Evolutionary conservation across 2,113 vertebrate genomes (phyloP).

Genomic region (Halichoeres trimaculatus): DNA sequence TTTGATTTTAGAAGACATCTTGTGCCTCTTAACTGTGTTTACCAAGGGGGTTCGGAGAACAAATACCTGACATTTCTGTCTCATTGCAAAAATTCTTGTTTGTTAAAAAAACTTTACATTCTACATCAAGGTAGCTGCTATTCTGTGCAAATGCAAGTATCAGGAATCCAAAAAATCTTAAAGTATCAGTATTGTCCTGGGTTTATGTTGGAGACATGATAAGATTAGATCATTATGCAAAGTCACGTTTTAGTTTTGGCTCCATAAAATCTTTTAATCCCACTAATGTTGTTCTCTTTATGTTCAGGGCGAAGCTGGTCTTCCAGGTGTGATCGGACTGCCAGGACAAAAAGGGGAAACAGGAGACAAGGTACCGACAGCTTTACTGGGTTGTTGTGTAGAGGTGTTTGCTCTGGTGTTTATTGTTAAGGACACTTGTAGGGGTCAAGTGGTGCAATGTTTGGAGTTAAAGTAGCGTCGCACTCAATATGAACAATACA

Average conservation of each 20-base stretch:
- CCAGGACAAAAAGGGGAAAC: conserved; percentile 86
- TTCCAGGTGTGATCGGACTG: conserved; percentile 82
- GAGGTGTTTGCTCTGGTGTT: not conserved
- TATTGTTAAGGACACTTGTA: not conserved
- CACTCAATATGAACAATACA: not conserved
- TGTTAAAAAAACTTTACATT: too few species aligned
- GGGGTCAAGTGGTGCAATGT: not conserved
- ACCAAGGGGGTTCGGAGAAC: too few species aligned
- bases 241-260: not conserved
- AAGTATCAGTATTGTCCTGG: not conserved
- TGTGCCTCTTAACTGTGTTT: too few species aligned
- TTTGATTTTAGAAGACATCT: too few species aligned
- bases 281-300: conserved; percentile 21
- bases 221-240: too few species aligned
- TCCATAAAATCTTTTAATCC: not conserved
- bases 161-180: not conserved
- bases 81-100: too few species aligned
- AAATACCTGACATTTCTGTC: too few species aligned
- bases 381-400: not conserved
- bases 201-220: not conserved
- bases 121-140: not conserved
- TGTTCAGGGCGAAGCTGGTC: conserved; percentile 87
- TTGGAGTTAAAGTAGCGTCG: not conserved
- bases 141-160: not conserved
- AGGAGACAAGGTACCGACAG: conserved; percentile 83